Evolutionary conservation across 2,797 vertebrate species (phyloP).

Genomic region (Manis javanica): DNA sequence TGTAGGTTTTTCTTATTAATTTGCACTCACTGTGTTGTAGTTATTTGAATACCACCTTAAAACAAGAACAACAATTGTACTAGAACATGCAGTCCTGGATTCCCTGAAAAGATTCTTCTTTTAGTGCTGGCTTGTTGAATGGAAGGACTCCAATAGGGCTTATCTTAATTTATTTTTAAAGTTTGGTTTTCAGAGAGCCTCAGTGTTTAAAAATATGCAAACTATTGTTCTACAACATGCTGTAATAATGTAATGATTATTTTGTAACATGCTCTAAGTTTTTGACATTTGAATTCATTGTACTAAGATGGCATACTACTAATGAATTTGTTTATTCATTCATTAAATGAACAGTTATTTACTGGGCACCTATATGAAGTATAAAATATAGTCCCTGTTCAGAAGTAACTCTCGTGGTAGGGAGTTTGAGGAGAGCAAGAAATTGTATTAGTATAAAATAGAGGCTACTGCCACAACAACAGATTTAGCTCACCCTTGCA

Average conservation of each 20-base stretch:
- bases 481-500: neutral
- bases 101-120: constrained; percentile 57
- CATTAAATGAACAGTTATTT: neutral
- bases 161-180: constrained; percentile 69
- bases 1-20: constrained; percentile 80
- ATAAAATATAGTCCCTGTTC: neutral
- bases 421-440: neutral
- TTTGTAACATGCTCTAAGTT: constrained; percentile 8
- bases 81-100: neutral
- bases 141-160: constrained; percentile 33
- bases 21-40: constrained; percentile 71
- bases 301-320: constrained; percentile 4
- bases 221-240: constrained; percentile 5
- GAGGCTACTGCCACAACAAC: neutral
- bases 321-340: constrained; percentile 26
- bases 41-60: constrained; percentile 70
- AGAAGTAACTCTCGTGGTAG: neutral
- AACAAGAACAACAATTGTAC: neutral
- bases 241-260: constrained; percentile 1
- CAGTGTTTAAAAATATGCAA: constrained; percentile 52
- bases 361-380: constrained; percentile 27
- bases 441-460: neutral
- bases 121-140: constrained; percentile 46
- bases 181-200: constrained; percentile 63
- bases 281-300: constrained; percentile 54